Evolutionary conservation across 1,140 invertebrate species (phyloP).

Genomic region (Piezodorus guildinii): DNA sequence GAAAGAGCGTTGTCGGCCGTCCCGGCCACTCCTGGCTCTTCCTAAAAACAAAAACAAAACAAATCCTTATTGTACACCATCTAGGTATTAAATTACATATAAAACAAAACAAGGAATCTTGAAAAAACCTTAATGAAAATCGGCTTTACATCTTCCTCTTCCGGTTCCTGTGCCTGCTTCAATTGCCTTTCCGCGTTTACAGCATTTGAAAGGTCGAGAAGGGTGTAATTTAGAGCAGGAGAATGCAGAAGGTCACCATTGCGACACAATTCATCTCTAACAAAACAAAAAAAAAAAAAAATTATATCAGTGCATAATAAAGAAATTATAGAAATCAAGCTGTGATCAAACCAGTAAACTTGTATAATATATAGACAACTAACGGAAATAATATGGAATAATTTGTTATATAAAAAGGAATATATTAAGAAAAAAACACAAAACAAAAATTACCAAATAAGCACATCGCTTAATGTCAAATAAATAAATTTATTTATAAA

Average conservation of each 20-base stretch:
- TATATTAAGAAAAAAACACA: no score
- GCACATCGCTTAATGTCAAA: no score
- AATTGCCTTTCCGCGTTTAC: conserved; percentile 27
- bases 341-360: no score
- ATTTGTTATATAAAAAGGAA: no score
- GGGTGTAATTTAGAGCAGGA: conserved; percentile 70
- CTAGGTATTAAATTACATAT: background rate
- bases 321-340: no score
- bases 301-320: no score
- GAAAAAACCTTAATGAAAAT: conserved; percentile 14
- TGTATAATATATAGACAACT: no score
- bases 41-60: conserved; percentile 12
- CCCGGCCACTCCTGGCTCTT: conserved; percentile 26
- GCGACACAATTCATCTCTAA: conserved; percentile 53
- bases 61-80: background rate
- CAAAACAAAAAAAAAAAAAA: conserved; percentile 10
- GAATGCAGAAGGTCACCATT: conserved; percentile 71
- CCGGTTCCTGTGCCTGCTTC: conserved; percentile 29
- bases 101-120: background rate
- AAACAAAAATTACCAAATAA: no score
- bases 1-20: conserved; percentile 30
- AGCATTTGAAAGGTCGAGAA: conserved; percentile 55
- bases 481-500: no score
- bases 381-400: no score
- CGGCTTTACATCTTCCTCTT: conserved; percentile 30